These are phyloP conservation scores for Chelmon rostratus DNA, from an alignment of 2,797 vertebrate genomes.

Conservation along the genomic window DNA sequence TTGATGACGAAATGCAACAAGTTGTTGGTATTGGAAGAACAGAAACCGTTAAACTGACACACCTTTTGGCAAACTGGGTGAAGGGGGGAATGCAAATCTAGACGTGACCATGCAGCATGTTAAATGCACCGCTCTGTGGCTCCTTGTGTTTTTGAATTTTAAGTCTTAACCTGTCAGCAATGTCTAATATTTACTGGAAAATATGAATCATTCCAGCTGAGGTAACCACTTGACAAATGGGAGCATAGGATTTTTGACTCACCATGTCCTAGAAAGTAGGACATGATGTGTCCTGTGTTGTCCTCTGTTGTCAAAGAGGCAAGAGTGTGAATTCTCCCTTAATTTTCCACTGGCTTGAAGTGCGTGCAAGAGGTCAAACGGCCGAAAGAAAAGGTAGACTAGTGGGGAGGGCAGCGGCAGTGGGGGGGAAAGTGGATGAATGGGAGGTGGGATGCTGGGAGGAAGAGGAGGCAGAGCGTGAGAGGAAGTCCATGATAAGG, in stretches of 20 bases:
- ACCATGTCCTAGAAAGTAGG: not conserved
- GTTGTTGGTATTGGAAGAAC: conserved; percentile 10
- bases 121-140: not conserved
- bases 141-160: not conserved
- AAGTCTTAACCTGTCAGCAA: not conserved
- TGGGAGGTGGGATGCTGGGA: conserved; percentile 29
- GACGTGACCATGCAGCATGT: not conserved
- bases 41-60: conserved; percentile 25
- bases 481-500: conserved; percentile 54
- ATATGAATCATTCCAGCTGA: conserved; percentile 15
- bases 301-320: not conserved
- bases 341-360: not conserved
- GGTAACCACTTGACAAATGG: not conserved
- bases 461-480: conserved; percentile 47
- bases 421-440: conserved; percentile 37
- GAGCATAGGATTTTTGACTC: conserved; percentile 24
- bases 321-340: not conserved
- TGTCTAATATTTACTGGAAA: conserved; percentile 8
- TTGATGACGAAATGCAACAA: conserved; percentile 28
- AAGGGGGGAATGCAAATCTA: not conserved
- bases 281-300: not conserved
- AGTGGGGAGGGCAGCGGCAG: not conserved
- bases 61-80: conserved; percentile 34
- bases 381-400: not conserved
- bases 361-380: conserved; percentile 5